phyloP scores from a whole-genome alignment of 2,797 vertebrate genomes.

The Hydrocynus forskahlii region DNA sequence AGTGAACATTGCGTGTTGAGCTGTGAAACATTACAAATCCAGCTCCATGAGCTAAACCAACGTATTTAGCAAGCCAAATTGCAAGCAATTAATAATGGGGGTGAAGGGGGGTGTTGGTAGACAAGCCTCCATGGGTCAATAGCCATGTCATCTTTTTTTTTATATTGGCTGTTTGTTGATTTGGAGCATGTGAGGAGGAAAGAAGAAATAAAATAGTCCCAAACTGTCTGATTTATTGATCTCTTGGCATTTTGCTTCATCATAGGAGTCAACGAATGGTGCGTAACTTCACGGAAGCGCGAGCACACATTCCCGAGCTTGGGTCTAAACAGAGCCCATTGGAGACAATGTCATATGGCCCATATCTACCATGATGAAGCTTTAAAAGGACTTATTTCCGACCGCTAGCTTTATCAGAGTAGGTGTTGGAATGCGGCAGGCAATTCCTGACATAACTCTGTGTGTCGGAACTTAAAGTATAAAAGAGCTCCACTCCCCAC shows the following conservation, averaged over 20 bases:
- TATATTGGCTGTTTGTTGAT: neutral
- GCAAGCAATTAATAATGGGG: neutral
- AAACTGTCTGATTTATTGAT: neutral
- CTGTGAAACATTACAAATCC: neutral
- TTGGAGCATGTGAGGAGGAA: neutral
- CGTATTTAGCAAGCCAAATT: constrained; percentile 3
- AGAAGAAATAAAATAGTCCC: neutral
- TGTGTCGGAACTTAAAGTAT: constrained; percentile 67
- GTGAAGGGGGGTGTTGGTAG: neutral
- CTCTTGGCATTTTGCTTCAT: neutral
- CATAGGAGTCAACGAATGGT: neutral
- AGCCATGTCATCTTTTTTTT: neutral
- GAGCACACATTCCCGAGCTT: constrained; percentile 47
- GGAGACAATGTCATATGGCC: constrained; percentile 65
- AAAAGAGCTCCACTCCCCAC: constrained; percentile 67
- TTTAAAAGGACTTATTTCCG: constrained; percentile 81
- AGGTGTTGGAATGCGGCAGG: constrained; percentile 78
- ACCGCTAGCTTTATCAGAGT: constrained; percentile 74
- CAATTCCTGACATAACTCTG: constrained; percentile 75
- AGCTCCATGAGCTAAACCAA: neutral
- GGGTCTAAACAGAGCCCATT: constrained; percentile 61
- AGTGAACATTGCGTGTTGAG: neutral
- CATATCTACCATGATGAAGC: constrained; percentile 67
- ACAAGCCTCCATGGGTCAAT: neutral
- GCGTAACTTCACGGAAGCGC: constrained; percentile 17